Evolutionary conservation across 2,888 invertebrate genomes (phyloP).

Genomic region (Eupeodes luniger): DNA sequence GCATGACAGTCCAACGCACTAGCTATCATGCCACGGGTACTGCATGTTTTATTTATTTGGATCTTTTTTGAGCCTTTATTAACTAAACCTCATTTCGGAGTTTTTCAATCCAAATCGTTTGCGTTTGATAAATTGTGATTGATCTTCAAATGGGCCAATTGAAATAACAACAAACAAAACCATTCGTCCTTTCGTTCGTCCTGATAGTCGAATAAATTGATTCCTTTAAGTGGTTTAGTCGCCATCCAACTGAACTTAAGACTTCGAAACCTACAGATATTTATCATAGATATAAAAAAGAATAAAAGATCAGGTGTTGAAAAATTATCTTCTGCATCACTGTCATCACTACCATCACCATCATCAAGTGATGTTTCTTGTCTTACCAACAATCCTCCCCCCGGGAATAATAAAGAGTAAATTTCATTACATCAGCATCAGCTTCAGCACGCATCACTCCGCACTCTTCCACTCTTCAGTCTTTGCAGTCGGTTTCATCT

Average conservation of each 20-base stretch:
- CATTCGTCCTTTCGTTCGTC: background rate
- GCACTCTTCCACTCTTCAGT: slow-evolving; percentile 38
- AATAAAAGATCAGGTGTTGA: slow-evolving; percentile 50
- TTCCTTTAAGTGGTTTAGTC: slow-evolving; percentile 44
- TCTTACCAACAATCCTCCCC: slow-evolving; percentile 10
- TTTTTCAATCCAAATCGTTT: background rate
- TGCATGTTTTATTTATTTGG: no score
- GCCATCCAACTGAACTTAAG: background rate
- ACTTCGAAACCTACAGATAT: slow-evolving; percentile 11
- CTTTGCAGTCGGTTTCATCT: no score
- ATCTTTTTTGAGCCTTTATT: no score
- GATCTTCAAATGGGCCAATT: slow-evolving; percentile 60
- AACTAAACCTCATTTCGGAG: no score
- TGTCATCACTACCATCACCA: slow-evolving; percentile 22
- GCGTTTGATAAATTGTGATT: slow-evolving; percentile 71
- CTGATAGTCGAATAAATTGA: slow-evolving; percentile 39
- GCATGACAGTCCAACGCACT: no score
- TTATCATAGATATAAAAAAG: background rate
- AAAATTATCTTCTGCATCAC: slow-evolving; percentile 18
- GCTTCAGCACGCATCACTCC: background rate
- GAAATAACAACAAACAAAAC: slow-evolving; percentile 13
- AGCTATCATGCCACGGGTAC: no score
- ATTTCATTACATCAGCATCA: slow-evolving; percentile 57
- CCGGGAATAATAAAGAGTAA: slow-evolving; percentile 66
- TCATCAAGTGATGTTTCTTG: background rate